phyloP scores from a whole-genome alignment of 2,888 invertebrate species.

The Diarsia dahlii region DNA sequence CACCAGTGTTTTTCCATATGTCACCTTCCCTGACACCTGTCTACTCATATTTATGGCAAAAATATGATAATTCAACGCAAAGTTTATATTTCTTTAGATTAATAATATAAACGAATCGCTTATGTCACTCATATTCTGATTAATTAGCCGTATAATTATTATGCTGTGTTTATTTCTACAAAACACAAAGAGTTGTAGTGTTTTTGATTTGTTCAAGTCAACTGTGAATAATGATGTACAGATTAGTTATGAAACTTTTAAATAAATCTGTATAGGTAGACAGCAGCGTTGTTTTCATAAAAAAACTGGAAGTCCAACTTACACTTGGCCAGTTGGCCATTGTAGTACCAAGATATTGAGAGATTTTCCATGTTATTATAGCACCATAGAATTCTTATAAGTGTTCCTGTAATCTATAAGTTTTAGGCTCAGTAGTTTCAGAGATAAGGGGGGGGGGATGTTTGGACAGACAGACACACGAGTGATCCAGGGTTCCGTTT shows the following conservation, averaged over 20 bases:
- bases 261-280: neutral
- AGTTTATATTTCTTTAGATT: slow-evolving; percentile 53
- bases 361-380: no score
- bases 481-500: no score
- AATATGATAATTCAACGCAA: slow-evolving; percentile 59
- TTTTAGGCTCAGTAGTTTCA: no score
- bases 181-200: slow-evolving; percentile 38
- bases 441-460: no score
- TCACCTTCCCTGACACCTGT: slow-evolving; percentile 61
- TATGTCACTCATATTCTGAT: slow-evolving; percentile 63
- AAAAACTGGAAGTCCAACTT: no score
- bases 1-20: slow-evolving; percentile 64
- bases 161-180: slow-evolving; percentile 41
- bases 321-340: no score
- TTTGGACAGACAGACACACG: no score
- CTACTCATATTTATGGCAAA: slow-evolving; percentile 56
- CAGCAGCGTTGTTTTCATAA: no score
- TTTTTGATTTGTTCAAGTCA: slow-evolving; percentile 41
- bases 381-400: no score
- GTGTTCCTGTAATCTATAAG: no score
- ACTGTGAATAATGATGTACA: slow-evolving; percentile 31
- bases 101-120: slow-evolving; percentile 56
- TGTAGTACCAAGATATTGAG: no score
- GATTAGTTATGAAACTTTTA: slow-evolving; percentile 13
- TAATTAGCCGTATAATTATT: slow-evolving; percentile 48